phyloP scores from a whole-genome alignment of 2,888 invertebrate species.

The Crossocerus cetratus region DNA sequence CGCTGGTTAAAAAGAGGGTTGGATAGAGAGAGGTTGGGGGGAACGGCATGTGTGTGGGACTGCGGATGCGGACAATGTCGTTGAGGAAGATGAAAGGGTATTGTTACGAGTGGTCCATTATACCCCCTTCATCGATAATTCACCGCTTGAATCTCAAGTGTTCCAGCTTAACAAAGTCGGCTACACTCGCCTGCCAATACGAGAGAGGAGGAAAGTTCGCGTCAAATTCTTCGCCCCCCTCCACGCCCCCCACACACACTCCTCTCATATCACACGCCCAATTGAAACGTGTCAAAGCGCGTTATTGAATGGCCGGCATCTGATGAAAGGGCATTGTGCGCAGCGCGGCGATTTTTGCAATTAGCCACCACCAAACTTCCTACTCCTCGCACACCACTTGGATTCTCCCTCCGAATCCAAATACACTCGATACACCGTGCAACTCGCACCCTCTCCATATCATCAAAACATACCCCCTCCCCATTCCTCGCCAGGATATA shows the following conservation, averaged over 20 bases:
- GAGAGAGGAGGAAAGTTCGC: not conserved
- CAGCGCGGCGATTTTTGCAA: not conserved
- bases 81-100: not conserved
- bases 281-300: not conserved
- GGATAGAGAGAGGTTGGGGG: too few species aligned
- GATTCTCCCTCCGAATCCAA: too few species aligned
- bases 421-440: too few species aligned
- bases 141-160: not conserved
- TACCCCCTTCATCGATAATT: not conserved
- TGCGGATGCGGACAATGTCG: not conserved
- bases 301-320: not conserved
- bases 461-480: too few species aligned
- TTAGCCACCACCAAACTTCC: too few species aligned
- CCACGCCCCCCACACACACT: too few species aligned
- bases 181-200: not conserved
- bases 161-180: not conserved
- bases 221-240: not conserved
- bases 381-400: too few species aligned
- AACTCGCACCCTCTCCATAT: too few species aligned
- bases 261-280: not conserved
- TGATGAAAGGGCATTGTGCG: not conserved
- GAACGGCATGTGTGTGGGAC: not conserved
- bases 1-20: not conserved
- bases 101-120: not conserved
- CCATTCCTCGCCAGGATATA: too few species aligned